Evolutionary conservation across 2,888 invertebrate genomes (phyloP).

Genomic region (Tenthredo distinguenda): DNA sequence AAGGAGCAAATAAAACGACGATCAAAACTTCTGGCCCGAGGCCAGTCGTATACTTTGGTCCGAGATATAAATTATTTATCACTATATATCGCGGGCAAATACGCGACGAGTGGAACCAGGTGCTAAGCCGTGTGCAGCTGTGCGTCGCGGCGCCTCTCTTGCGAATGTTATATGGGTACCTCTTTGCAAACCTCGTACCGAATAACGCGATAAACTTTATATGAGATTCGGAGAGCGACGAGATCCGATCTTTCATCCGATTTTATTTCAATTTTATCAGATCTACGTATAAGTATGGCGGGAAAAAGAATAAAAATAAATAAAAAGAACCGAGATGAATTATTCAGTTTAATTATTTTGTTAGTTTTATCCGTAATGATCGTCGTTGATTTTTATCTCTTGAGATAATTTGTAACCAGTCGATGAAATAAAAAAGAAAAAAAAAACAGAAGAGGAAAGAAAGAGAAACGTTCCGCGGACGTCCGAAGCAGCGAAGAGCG

Average conservation of each 20-base stretch:
- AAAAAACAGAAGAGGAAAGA: not conserved
- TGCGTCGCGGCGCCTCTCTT: slow-evolving; percentile 20
- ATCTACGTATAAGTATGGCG: not conserved
- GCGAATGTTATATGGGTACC: not conserved
- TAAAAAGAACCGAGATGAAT: not conserved
- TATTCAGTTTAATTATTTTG: not conserved
- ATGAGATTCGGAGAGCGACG: not conserved
- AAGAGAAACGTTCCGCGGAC: not conserved
- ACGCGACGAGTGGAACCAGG: slow-evolving; percentile 59
- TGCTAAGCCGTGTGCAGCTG: slow-evolving; percentile 47
- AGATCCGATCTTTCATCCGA: not conserved
- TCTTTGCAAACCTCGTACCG: slow-evolving; percentile 1
- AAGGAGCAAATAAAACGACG: slow-evolving; percentile 55
- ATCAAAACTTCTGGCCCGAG: slow-evolving; percentile 64
- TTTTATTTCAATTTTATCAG: slow-evolving; percentile 25
- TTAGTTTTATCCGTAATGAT: not conserved
- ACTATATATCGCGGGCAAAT: slow-evolving; percentile 62
- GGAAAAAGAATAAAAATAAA: not conserved
- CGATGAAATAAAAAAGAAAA: not conserved
- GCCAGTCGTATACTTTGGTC: slow-evolving; percentile 64
- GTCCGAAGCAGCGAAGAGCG: not conserved
- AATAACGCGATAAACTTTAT: not conserved
- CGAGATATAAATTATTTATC: slow-evolving; percentile 73
- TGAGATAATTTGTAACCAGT: not conserved
- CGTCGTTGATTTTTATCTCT: not conserved